Evolutionary conservation across 2,888 invertebrate genomes (phyloP).

Genomic region (Nipponacmea schrenckii): DNA sequence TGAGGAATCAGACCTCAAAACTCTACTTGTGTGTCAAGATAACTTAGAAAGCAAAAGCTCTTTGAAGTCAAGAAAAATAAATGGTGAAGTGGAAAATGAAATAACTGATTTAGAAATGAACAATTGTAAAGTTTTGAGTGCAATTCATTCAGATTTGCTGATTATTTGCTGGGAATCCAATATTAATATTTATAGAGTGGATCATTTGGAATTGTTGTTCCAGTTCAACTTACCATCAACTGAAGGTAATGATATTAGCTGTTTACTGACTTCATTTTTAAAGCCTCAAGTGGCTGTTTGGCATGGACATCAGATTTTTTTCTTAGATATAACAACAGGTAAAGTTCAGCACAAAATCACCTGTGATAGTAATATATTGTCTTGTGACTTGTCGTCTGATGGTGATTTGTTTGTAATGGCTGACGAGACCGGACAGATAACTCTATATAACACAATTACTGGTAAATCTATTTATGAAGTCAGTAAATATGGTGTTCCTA

Average conservation of each 20-base stretch:
- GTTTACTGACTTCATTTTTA: slow-evolving; percentile 26
- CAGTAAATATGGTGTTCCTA: slow-evolving; percentile 11
- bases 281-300: slow-evolving; percentile 31
- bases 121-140: not conserved
- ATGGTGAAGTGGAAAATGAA: not conserved
- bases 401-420: slow-evolving; percentile 37
- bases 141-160: not conserved
- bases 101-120: not conserved
- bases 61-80: not conserved
- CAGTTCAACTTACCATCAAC: slow-evolving; percentile 22
- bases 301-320: slow-evolving; percentile 24
- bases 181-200: not conserved
- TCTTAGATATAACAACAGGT: slow-evolving; percentile 25
- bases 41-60: not conserved
- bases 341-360: slow-evolving; percentile 20
- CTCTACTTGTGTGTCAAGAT: not conserved
- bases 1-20: not conserved
- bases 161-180: not conserved
- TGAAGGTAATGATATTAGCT: not conserved
- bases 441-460: slow-evolving; percentile 34
- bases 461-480: slow-evolving; percentile 18
- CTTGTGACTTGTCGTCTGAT: slow-evolving; percentile 41
- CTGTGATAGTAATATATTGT: slow-evolving; percentile 30
- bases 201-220: not conserved
- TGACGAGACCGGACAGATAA: slow-evolving; percentile 35